phyloP scores from a whole-genome alignment of 2,797 vertebrate species.

The Pangasius djambal region DNA sequence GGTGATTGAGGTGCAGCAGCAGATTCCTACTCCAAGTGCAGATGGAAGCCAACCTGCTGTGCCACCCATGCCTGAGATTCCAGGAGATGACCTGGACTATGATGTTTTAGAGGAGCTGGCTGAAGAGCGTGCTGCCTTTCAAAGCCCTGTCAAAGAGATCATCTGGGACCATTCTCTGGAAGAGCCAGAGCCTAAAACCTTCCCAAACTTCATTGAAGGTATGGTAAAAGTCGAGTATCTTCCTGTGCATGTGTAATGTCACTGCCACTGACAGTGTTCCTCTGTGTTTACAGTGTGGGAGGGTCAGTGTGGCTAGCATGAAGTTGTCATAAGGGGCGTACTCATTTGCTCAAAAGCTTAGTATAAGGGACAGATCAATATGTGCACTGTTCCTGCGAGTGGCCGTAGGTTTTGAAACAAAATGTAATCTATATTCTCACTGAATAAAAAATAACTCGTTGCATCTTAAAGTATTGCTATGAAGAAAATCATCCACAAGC shows the following conservation, averaged over 20 bases:
- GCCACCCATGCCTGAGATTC: conserved; percentile 56
- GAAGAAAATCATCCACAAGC: neutral
- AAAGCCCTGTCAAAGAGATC: conserved; percentile 61
- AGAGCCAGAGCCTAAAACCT: conserved; percentile 75
- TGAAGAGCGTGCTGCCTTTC: conserved; percentile 67
- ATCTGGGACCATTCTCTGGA: conserved; percentile 78
- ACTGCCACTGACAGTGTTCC: conserved; percentile 49
- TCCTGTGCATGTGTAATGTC: conserved; percentile 62
- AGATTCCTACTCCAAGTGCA: conserved; percentile 64
- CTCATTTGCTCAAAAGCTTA: conserved; percentile 10
- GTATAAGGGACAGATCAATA: neutral
- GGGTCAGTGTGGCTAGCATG: conserved; percentile 59
- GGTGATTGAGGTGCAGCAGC: conserved; percentile 79
- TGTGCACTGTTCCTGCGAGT: neutral
- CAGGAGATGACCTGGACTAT: conserved; percentile 74
- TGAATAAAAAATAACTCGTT: neutral
- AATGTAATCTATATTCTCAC: neutral
- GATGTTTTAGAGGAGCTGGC: conserved; percentile 76
- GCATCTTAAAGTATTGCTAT: neutral
- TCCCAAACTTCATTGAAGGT: conserved; percentile 82
- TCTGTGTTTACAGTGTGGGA: conserved; percentile 67
- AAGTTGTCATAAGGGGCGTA: conserved; percentile 44
- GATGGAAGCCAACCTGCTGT: conserved; percentile 61
- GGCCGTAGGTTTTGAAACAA: neutral
- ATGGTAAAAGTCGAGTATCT: conserved; percentile 51